Conservation (phyloP, 2,888 invertebrate genomes). For the Gasteruption jaculator region DNA sequence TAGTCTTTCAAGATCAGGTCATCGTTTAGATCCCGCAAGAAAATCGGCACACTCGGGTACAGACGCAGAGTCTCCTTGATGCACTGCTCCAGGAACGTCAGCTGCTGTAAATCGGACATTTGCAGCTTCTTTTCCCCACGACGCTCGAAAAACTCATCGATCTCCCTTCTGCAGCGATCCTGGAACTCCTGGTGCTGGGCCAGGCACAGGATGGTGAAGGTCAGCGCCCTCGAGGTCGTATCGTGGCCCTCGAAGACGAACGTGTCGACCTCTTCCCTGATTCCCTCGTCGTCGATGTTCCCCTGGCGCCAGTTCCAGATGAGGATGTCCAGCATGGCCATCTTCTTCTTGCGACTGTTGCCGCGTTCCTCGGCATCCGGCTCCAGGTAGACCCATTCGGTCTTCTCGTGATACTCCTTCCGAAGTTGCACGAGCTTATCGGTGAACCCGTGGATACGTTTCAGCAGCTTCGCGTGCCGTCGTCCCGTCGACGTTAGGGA, state of each 20-base stretch:
- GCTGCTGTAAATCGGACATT: conserved; percentile 58
- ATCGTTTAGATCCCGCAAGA: conserved; percentile 58
- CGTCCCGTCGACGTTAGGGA: no score
- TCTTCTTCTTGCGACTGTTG: no score
- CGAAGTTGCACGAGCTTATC: no score
- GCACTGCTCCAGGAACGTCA: conserved; percentile 67
- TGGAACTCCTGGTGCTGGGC: conserved; percentile 50
- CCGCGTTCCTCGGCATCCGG: no score
- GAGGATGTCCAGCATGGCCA: conserved; percentile 42
- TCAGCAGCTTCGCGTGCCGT: no score
- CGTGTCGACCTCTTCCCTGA: conserved; percentile 44
- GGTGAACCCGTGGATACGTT: no score
- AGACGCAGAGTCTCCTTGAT: conserved; percentile 66
- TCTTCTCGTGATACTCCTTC: no score
- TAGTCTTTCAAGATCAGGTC: conserved; percentile 51
- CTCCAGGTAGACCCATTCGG: no score
- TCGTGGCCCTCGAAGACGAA: conserved; percentile 58
- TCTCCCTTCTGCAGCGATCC: conserved; percentile 29
- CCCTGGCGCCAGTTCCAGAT: conserved; percentile 31
- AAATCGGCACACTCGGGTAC: conserved; percentile 65
- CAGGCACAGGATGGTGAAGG: conserved; percentile 54
- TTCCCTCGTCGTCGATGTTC: conserved; percentile 35
- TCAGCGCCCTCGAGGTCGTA: conserved; percentile 57
- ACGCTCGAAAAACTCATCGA: conserved; percentile 52
- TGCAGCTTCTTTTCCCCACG: conserved; percentile 53